A percentile compares a stretch with the other conserved stretches of the same genome.
Conservation (phyloP, 2,113 vertebrate genomes). For the Hydrochoerus hydrochaeris region DNA sequence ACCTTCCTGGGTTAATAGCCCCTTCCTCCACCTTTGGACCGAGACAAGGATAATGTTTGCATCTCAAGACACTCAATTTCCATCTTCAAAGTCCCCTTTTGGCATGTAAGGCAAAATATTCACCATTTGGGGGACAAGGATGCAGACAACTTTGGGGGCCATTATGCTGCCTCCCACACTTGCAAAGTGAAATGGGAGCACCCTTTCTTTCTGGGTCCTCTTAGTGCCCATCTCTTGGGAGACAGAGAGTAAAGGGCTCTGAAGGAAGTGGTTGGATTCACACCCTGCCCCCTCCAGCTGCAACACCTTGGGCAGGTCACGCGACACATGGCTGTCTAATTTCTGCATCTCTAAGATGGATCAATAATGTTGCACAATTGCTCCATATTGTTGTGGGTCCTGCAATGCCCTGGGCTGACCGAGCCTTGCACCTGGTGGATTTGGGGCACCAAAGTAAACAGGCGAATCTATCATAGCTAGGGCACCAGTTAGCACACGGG, state of each 20-base stretch:
- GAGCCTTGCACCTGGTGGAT: background rate
- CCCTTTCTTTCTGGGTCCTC: background rate
- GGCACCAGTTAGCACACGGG: background rate
- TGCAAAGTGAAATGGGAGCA: background rate
- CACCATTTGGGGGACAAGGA: background rate
- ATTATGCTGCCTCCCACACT: background rate
- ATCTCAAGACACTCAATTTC: background rate
- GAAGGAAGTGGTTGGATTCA: background rate
- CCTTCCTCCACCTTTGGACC: background rate
- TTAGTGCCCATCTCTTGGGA: background rate
- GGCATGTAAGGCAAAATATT: background rate
- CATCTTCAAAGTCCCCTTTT: background rate
- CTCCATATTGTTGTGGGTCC: background rate
- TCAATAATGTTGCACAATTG: background rate
- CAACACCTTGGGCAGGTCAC: background rate
- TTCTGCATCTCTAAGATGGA: background rate
- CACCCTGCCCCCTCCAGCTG: background rate
- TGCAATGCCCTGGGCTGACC: background rate
- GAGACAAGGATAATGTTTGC: background rate
- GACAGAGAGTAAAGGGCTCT: background rate
- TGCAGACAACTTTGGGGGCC: background rate
- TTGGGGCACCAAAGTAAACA: background rate
- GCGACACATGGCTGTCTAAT: background rate
- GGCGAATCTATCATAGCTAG: background rate
- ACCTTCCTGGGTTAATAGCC: background rate